phyloP scores from a whole-genome alignment of 2,888 invertebrate species.

The Cataglyphis altisquamis region DNA sequence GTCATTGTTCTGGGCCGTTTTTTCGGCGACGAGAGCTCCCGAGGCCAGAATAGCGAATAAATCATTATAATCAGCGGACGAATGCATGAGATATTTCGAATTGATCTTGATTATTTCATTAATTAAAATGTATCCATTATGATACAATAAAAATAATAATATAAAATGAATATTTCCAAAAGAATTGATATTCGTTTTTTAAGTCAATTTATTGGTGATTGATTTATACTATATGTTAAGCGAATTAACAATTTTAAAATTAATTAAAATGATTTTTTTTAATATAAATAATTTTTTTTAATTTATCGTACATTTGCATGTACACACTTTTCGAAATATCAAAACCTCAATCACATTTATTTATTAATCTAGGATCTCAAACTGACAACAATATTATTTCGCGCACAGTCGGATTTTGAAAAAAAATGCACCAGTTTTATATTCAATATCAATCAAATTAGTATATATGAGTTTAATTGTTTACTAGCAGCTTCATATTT shows the following conservation, averaged over 20 bases:
- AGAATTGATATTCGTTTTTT: background rate
- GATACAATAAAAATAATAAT: background rate
- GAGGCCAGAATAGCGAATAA: slow-evolving; percentile 62
- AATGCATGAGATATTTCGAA: background rate
- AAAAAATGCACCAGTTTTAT: background rate
- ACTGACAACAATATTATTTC: background rate
- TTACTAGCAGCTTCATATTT: slow-evolving; percentile 80
- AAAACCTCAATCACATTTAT: background rate
- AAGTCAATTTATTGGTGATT: background rate
- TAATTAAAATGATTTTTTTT: background rate
- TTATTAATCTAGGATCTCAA: too few species aligned
- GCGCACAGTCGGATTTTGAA: background rate
- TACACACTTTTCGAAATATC: background rate
- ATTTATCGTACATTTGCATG: background rate
- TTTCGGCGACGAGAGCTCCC: slow-evolving; percentile 62
- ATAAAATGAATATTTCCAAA: background rate
- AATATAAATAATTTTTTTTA: background rate
- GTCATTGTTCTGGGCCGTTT: slow-evolving; percentile 58
- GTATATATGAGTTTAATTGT: slow-evolving; percentile 32
- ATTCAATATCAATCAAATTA: background rate
- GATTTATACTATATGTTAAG: background rate
- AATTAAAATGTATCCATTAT: background rate
- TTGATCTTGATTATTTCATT: background rate
- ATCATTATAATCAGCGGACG: slow-evolving; percentile 22
- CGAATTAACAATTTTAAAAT: background rate